phyloP scores from a whole-genome alignment of 2,797 vertebrate genomes.

The Taeniopygia guttata region DNA sequence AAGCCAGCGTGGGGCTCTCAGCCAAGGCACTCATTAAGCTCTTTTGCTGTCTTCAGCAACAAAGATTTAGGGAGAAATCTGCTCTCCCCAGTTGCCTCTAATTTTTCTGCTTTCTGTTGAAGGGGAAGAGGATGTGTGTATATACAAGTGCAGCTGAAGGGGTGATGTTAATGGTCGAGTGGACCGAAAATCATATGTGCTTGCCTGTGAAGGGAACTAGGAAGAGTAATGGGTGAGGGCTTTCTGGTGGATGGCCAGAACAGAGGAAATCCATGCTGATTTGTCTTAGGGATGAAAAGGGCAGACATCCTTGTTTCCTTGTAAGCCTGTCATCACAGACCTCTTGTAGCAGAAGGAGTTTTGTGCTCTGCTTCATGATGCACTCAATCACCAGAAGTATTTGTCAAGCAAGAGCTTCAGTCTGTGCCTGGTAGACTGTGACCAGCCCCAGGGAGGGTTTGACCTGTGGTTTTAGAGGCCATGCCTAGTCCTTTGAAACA shows the following conservation, averaged over 20 bases:
- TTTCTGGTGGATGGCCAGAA: not conserved
- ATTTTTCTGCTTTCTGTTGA: constrained; percentile 34
- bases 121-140: not conserved
- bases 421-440: not conserved
- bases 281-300: not conserved
- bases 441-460: not conserved
- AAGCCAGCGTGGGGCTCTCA: not conserved
- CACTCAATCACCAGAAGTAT: not conserved
- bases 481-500: not conserved
- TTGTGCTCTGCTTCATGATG: not conserved
- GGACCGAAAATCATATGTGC: fast-evolving
- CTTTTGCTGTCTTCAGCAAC: constrained; percentile 51
- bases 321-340: constrained; percentile 2
- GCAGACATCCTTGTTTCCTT: not conserved
- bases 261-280: not conserved
- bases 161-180: not conserved
- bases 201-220: not conserved
- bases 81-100: constrained; percentile 13
- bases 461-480: not conserved
- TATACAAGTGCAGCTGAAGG: not conserved
- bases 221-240: not conserved
- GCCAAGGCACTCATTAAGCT: constrained; percentile 38
- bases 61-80: constrained; percentile 51
- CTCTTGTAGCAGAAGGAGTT: not conserved
- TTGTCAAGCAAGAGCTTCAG: not conserved